Conservation (phyloP, 1,140 invertebrate genomes). For the Atta cephalotes region DNA sequence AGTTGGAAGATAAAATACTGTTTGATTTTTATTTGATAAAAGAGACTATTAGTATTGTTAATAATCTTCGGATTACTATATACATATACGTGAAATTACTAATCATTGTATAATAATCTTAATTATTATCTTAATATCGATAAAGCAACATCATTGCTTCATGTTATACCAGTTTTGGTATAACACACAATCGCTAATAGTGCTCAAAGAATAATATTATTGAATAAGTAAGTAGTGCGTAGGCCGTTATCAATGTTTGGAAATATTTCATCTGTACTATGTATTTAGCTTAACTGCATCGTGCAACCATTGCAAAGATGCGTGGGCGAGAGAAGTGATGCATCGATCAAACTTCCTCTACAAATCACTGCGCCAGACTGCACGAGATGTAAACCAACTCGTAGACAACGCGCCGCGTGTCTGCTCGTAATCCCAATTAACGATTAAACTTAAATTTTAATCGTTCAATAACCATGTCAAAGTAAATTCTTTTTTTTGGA, state of each 20-base stretch:
- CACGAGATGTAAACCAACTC: neutral
- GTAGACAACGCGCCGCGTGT: neutral
- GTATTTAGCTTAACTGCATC: constrained; percentile 1
- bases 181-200: neutral
- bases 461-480: neutral
- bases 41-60: neutral
- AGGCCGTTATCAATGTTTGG: constrained; percentile 17
- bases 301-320: neutral
- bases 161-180: neutral
- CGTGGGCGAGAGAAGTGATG: neutral
- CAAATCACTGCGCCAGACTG: constrained; percentile 13
- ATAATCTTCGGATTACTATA: neutral
- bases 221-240: neutral
- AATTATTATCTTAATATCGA: constrained; percentile 7
- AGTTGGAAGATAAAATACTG: neutral
- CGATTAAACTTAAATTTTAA: neutral
- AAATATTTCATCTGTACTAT: constrained; percentile 26
- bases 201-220: constrained; percentile 35
- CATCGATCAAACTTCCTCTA: constrained; percentile 36
- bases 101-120: neutral
- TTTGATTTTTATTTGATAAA: neutral
- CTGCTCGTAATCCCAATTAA: neutral
- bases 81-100: neutral
- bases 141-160: neutral
- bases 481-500: neutral